Evolutionary conservation across 2,888 invertebrate species (phyloP).

Genomic region (Lumbricus terrestris): DNA sequence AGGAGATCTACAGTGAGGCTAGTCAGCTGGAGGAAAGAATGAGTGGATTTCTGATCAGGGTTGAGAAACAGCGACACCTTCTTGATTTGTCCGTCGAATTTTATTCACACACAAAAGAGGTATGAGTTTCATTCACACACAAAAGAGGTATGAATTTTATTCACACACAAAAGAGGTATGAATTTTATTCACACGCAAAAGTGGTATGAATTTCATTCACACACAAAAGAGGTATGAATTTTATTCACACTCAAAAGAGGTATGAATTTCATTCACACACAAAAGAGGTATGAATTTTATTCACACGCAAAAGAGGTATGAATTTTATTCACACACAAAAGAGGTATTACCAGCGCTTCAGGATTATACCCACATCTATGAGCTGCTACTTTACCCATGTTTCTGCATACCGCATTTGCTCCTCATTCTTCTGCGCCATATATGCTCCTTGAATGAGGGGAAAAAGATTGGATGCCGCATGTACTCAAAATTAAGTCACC

Average conservation of each 20-base stretch:
- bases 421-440: no score
- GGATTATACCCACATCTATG: neutral
- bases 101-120: slow-evolving; percentile 92
- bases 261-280: slow-evolving; percentile 87
- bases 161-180: slow-evolving; percentile 85
- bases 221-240: slow-evolving; percentile 86
- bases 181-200: no score
- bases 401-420: neutral
- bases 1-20: slow-evolving; percentile 91
- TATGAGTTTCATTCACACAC: slow-evolving; percentile 85
- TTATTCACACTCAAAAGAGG: slow-evolving; percentile 92
- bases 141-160: slow-evolving; percentile 84
- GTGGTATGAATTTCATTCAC: slow-evolving; percentile 91
- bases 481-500: no score
- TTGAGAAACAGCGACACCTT: slow-evolving; percentile 83
- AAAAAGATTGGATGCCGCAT: no score
- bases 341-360: slow-evolving; percentile 63
- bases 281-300: slow-evolving; percentile 84
- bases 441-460: no score
- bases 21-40: slow-evolving; percentile 90
- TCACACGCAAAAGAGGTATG: slow-evolving; percentile 86
- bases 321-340: slow-evolving; percentile 93
- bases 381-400: neutral
- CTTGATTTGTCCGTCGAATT: slow-evolving; percentile 90
- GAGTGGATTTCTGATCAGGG: slow-evolving; percentile 86